Evolutionary conservation across 2,113 vertebrate species (phyloP).

Genomic region (rabbit (Oryctolagus cuniculus)): mOryCun1.1 NC_091433.1:18485501-18486000

Average conservation of each 20-base stretch:
- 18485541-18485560: background rate
- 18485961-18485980: background rate
- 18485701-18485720: background rate
- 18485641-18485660: background rate
- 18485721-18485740: background rate
- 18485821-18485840: background rate
- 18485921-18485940: background rate
- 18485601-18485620: background rate
- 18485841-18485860: background rate
- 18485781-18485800: background rate
- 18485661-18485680: background rate
- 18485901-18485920: background rate
- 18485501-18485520: background rate
- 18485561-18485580: background rate
- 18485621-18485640: background rate
- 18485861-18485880: background rate
- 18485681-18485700: background rate
- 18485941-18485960: background rate
- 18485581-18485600: background rate
- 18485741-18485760: background rate
- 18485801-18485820: background rate
- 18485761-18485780: background rate
- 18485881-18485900: background rate
- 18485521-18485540: background rate
- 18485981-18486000: rapidly evolving